Evolutionary conservation across 2,797 vertebrate species (phyloP).

Genomic region (Peromyscus eremicus): DNA sequence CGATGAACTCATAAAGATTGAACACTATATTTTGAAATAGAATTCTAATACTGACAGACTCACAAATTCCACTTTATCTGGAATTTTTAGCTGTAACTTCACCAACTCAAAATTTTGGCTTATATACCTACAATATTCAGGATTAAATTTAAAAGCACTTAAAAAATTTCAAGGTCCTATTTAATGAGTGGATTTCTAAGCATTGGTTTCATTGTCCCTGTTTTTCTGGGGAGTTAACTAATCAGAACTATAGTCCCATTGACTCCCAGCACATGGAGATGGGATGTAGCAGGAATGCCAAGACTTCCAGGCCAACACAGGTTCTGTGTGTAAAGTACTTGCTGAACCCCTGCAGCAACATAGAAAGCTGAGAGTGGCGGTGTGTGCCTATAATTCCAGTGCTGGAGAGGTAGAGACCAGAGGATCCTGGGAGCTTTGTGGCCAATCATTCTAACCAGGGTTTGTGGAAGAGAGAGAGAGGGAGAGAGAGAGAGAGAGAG

Average conservation of each 20-base stretch:
- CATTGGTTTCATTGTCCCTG: constrained; percentile 27
- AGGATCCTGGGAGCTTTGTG: neutral
- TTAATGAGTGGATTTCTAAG: constrained; percentile 50
- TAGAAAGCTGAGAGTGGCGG: neutral
- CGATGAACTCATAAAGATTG: neutral
- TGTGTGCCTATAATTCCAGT: neutral
- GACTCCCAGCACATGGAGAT: neutral
- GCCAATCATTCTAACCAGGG: neutral
- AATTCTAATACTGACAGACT: neutral
- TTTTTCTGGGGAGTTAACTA: constrained; percentile 53
- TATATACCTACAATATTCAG: constrained; percentile 32
- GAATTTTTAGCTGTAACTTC: constrained; percentile 19
- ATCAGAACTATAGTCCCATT: neutral
- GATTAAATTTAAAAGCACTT: constrained; percentile 58
- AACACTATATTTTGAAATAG: neutral
- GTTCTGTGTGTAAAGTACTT: neutral
- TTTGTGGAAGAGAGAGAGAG: too few relatives aligned
- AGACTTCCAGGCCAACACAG: neutral
- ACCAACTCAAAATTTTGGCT: constrained; percentile 30
- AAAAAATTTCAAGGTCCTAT: neutral
- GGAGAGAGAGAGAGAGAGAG: too few relatives aligned
- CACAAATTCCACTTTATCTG: neutral
- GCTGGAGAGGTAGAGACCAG: too few relatives aligned
- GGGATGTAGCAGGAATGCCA: too few relatives aligned
- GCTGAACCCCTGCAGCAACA: neutral